Conservation (phyloP, 2,113 vertebrate species). For the Mola mola region DNA sequence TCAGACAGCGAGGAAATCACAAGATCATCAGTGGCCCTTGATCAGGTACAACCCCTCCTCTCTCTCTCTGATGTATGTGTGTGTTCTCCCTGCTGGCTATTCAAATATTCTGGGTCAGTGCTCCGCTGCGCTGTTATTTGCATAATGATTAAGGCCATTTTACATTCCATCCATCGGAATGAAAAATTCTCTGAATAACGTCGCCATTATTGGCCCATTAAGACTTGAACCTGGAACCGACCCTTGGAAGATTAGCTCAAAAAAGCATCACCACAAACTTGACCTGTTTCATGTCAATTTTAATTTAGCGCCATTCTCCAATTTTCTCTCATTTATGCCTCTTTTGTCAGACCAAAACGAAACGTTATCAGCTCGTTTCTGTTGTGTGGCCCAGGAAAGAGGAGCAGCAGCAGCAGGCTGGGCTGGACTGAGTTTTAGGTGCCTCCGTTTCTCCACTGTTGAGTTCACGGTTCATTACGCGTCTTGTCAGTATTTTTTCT, state of each 20-base stretch:
- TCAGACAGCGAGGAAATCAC: slow-evolving; percentile 99
- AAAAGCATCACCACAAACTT: slow-evolving; percentile 92
- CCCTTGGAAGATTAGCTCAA: slow-evolving; percentile 91
- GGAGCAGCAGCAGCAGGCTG: slow-evolving; percentile 73
- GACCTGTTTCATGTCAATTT: slow-evolving; percentile 97
- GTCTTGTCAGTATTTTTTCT: slow-evolving; percentile 94
- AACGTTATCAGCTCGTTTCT: slow-evolving; percentile 43
- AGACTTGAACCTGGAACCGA: slow-evolving; percentile 91
- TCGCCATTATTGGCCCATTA: slow-evolving; percentile 99
- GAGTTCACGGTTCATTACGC: slow-evolving; percentile 92
- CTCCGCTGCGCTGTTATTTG: slow-evolving; percentile 92
- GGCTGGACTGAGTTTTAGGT: slow-evolving; percentile 75
- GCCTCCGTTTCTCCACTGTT: slow-evolving; percentile 85
- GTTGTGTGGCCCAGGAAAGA: slow-evolving; percentile 62
- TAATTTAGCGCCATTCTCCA: slow-evolving; percentile 91
- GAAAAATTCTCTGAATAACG: slow-evolving; percentile 96
- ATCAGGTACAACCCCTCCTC: slow-evolving; percentile 88
- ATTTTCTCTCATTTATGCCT: slow-evolving; percentile 68
- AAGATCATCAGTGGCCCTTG: slow-evolving; percentile 94
- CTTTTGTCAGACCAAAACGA: slow-evolving; percentile 35
- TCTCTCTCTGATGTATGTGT: background rate
- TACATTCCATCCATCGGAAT: slow-evolving; percentile 91
- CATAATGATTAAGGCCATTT: slow-evolving; percentile 96
- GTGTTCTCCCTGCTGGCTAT: slow-evolving; percentile 81
- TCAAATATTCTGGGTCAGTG: slow-evolving; percentile 91